A percentile compares a stretch with the other conserved stretches of the same genome.
Conservation (phyloP, 1,140 invertebrate genomes). For the Drosophila erecta region DNA sequence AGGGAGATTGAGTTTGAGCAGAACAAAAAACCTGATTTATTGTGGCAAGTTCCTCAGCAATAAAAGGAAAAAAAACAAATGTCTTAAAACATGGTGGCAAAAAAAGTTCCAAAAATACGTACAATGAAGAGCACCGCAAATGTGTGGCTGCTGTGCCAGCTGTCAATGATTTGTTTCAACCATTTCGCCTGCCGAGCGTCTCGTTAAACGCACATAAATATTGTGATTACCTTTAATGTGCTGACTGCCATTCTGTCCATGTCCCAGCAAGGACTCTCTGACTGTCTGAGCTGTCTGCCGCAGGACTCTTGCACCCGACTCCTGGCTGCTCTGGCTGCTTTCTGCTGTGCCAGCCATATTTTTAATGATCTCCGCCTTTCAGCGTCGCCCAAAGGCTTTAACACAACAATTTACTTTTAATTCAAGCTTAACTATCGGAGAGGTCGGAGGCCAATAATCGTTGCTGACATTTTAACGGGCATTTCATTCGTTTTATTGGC, state of each 20-base stretch:
- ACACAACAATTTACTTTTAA: constrained; percentile 49
- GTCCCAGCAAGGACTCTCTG: constrained; percentile 8
- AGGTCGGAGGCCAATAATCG: constrained; percentile 65
- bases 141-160: constrained; percentile 55
- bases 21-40: constrained; percentile 18
- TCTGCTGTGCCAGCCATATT: constrained; percentile 59
- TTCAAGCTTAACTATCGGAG: constrained; percentile 64
- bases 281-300: constrained; percentile 47
- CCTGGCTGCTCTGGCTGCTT: constrained; percentile 29
- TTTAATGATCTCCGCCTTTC: constrained; percentile 36
- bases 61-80: constrained; percentile 31
- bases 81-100: constrained; percentile 15
- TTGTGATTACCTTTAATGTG: constrained; percentile 79
- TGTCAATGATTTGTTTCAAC: constrained; percentile 81
- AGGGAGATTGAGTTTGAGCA: constrained; percentile 9
- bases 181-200: constrained; percentile 64
- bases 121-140: constrained; percentile 55
- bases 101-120: constrained; percentile 25
- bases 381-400: constrained; percentile 33
- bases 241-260: constrained; percentile 44
- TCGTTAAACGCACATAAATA: constrained; percentile 80
- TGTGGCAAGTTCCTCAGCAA: constrained; percentile 12
- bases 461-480: constrained; percentile 57
- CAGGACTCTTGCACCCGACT: constrained; percentile 5
- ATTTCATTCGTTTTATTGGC: constrained; percentile 60